phyloP scores from a whole-genome alignment of 2,888 invertebrate species.

The Siphlonurus alternatus region DNA sequence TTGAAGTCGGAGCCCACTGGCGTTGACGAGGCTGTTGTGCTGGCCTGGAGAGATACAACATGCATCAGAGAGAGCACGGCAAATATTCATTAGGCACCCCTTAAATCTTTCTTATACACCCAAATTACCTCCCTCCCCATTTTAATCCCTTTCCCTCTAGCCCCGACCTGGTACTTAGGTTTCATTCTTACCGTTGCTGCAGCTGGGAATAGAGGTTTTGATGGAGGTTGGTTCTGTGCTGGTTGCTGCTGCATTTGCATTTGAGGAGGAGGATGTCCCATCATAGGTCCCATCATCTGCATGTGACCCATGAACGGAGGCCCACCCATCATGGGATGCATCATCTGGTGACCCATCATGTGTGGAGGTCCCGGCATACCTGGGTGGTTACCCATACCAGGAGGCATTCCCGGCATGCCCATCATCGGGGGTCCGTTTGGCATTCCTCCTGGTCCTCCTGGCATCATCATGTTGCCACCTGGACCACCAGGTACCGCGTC shows the following conservation, averaged over 20 bases:
- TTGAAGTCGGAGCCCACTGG: slow-evolving; percentile 44
- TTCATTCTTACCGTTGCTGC: slow-evolving; percentile 40
- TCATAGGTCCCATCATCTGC: slow-evolving; percentile 34
- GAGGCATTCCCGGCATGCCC: slow-evolving; percentile 14
- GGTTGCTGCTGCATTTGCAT: slow-evolving; percentile 28
- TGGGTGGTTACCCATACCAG: slow-evolving; percentile 12
- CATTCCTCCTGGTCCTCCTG: slow-evolving; percentile 24
- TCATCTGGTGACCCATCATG: slow-evolving; percentile 34
- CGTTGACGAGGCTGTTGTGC: slow-evolving; percentile 25
- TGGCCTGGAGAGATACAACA: slow-evolving; percentile 13
- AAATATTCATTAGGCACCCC: background rate
- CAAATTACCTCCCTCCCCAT: background rate
- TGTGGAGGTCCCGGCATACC: slow-evolving; percentile 21
- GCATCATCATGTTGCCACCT: slow-evolving; percentile 41
- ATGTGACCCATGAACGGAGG: slow-evolving; percentile 24
- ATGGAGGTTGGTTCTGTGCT: slow-evolving; percentile 28
- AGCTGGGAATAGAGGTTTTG: slow-evolving; percentile 69
- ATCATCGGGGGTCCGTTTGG: slow-evolving; percentile 30
- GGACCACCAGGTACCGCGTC: slow-evolving; percentile 38
- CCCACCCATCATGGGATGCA: slow-evolving; percentile 35
- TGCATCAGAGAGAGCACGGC: background rate
- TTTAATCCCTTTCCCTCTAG: background rate
- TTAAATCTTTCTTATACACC: background rate
- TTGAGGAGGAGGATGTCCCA: slow-evolving; percentile 16
- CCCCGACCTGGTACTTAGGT: no score